Conservation (phyloP, 1,140 invertebrate species). For the Microplitis demolitor region DNA sequence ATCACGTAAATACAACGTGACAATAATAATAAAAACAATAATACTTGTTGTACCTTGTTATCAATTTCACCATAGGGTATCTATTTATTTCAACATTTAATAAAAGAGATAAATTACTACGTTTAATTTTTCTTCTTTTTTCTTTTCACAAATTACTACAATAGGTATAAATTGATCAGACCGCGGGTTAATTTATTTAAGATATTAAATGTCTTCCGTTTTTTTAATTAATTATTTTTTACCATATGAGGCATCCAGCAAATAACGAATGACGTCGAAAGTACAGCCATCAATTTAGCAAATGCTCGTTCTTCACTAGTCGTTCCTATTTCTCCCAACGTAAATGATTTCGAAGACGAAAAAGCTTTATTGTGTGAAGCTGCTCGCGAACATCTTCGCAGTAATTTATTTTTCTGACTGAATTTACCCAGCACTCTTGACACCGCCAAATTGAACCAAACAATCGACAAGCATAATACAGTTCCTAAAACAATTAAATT, state of each 20-base stretch:
- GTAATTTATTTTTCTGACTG: constrained; percentile 56
- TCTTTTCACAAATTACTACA: no score
- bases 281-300: constrained; percentile 79
- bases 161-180: no score
- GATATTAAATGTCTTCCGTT: not conserved
- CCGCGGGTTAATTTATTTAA: no score
- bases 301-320: constrained; percentile 83
- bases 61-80: no score
- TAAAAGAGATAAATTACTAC: no score
- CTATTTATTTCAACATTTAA: no score
- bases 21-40: not conserved
- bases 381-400: constrained; percentile 49
- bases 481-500: constrained; percentile 64
- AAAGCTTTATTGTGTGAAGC: constrained; percentile 51
- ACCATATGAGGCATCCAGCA: constrained; percentile 91
- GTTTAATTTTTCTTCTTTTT: no score
- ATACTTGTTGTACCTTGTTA: no score
- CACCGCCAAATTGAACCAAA: constrained; percentile 82
- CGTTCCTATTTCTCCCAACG: constrained; percentile 56
- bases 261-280: constrained; percentile 80
- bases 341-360: constrained; percentile 44
- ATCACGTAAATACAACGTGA: not conserved
- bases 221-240: constrained; percentile 35
- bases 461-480: constrained; percentile 74
- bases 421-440: constrained; percentile 75